Evolutionary conservation across 2,888 invertebrate genomes (phyloP), one percentile per base, ranked within the genome.

Genomic region (Gymnocheta viridis): DNA sequence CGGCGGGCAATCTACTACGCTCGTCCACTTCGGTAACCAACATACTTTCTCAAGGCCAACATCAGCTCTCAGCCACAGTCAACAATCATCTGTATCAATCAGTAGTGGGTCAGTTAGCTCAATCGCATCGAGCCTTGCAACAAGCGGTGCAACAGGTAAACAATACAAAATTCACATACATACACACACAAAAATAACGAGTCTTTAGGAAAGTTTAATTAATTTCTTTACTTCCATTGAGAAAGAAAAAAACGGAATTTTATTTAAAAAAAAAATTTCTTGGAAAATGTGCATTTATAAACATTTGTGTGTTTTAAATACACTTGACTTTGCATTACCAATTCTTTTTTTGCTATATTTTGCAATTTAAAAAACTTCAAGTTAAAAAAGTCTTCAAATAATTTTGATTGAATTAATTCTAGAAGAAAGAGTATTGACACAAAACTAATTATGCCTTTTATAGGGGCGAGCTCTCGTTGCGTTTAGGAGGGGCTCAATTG

Each of bases 11-110:
- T 88, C 90, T 91, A 86, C 91, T 91, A 87, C 91, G 91, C 89
- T 91, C 91, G 90, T 90, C 91, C 91, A 91, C 91, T 91, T 91
- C 91, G 91, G 91, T 90, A 91, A 91, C 91, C 91, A 91, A 91
- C 91, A 89, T 91, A 90, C 91, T 90, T 82, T 92, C 91, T 90
- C 91, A 92, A 95, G 95, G 95, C 95, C 94, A 94, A 93, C 95
- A 93, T 96, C 95, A 94, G 95, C 95, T 94, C 95, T 96, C 95
- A 95, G 91, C 90, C 90, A 95, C 91, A 91, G 91, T 89, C 92
- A 92, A 89, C 92, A 92, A 87, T 92, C 92, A 91, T 92, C 92
- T 91, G 92, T 92, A 91, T 92, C 92, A 92, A 92, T 92, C 91
- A 92, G 92, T 90, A 92, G 92, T 91, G 92, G 92, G 94, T 95